Evolutionary conservation across 2,888 invertebrate genomes (phyloP).

Genomic region (Andricus curvator): DNA sequence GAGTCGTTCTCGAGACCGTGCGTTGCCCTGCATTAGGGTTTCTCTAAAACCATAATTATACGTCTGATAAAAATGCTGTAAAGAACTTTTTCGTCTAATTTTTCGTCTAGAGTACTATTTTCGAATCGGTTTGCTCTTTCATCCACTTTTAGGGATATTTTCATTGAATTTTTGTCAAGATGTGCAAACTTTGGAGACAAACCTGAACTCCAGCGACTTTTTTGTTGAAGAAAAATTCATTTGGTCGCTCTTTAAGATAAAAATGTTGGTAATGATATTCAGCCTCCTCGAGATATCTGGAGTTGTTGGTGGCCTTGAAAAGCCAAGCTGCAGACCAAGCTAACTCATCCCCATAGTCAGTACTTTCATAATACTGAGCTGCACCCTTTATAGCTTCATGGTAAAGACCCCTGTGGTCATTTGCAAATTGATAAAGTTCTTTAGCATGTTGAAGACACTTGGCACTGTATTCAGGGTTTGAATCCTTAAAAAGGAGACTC

Average conservation of each 20-base stretch:
- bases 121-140: background rate
- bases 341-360: conserved; percentile 81
- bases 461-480: conserved; percentile 77
- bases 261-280: conserved; percentile 79
- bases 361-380: conserved; percentile 79
- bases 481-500: conserved; percentile 79
- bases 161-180: no score
- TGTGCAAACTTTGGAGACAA: background rate
- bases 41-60: background rate
- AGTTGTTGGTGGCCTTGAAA: conserved; percentile 79
- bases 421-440: conserved; percentile 80
- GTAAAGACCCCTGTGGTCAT: conserved; percentile 78
- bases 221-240: conserved; percentile 80
- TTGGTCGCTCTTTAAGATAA: conserved; percentile 78
- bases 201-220: conserved; percentile 81
- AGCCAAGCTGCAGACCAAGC: conserved; percentile 82
- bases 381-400: conserved; percentile 80
- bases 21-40: background rate
- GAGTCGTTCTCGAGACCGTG: background rate
- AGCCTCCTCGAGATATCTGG: conserved; percentile 79
- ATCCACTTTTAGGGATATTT: no score
- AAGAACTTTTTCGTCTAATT: background rate
- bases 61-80: background rate
- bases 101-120: background rate
- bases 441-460: conserved; percentile 78